Evolutionary conservation across 2,888 invertebrate genomes (phyloP).

Genomic region (Nysson spinosus): DNA sequence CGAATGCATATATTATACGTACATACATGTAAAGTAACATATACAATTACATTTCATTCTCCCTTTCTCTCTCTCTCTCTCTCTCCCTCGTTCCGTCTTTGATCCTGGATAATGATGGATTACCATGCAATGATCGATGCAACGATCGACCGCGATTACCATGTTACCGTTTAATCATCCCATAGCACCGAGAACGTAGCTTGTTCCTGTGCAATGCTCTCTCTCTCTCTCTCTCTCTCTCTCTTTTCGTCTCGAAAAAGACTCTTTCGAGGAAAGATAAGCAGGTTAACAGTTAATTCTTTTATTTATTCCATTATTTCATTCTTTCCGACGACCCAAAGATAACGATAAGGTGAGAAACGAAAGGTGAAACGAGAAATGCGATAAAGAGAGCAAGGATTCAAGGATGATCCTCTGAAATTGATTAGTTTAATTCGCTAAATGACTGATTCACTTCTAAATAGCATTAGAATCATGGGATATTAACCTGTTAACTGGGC

Average conservation of each 20-base stretch:
- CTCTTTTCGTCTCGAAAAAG: background rate
- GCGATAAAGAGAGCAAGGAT: background rate
- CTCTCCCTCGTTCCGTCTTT: background rate
- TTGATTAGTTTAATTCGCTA: background rate
- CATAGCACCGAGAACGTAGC: background rate
- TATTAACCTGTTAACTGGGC: too few species aligned
- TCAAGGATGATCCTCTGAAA: too few species aligned
- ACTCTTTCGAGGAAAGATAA: constrained; percentile 13
- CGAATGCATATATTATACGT: background rate
- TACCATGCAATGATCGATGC: constrained; percentile 13
- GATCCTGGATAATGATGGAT: background rate
- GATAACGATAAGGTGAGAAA: constrained; percentile 8
- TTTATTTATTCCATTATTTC: too few species aligned
- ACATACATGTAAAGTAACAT: background rate
- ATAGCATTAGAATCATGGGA: too few species aligned
- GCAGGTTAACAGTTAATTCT: constrained; percentile 9
- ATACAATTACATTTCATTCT: background rate
- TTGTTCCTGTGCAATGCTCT: too few species aligned
- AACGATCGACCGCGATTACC: constrained; percentile 13
- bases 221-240: too few species aligned
- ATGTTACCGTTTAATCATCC: background rate
- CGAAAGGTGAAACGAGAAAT: constrained; percentile 1
- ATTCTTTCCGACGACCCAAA: constrained; percentile 9
- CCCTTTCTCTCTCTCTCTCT: background rate
- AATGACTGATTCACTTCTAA: too few species aligned